A percentile compares a stretch with the other conserved stretches of the same genome.
Evolutionary conservation across 2,797 vertebrate species (phyloP).

Genomic region (Podarcis siculus): DNA sequence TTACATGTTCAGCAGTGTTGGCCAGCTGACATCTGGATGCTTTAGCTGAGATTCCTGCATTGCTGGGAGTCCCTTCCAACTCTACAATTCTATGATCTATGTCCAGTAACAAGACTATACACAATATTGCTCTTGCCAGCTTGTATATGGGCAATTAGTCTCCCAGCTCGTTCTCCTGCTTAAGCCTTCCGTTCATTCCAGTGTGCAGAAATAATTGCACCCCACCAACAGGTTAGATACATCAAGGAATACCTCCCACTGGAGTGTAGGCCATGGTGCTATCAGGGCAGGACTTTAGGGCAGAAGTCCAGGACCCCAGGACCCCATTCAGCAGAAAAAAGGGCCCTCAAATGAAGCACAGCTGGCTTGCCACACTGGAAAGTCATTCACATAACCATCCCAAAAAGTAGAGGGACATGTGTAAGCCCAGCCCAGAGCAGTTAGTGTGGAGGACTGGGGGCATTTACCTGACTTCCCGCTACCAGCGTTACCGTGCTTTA

Average conservation of each 20-base stretch:
- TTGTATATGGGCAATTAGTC: background rate
- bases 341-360: background rate
- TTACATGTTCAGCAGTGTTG: background rate
- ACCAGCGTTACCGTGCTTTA: too few relatives aligned
- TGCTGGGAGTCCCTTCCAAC: too few relatives aligned
- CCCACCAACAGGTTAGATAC: background rate
- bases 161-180: background rate
- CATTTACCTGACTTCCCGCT: too few relatives aligned
- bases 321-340: background rate
- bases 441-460: too few relatives aligned
- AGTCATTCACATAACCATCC: background rate
- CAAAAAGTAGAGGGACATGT: background rate
- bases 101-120: background rate
- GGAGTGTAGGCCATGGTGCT: background rate
- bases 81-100: background rate
- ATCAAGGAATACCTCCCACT: background rate
- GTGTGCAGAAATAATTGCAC: background rate
- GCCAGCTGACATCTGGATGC: accelerated
- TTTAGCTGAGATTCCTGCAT: too few relatives aligned
- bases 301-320: background rate
- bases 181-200: background rate
- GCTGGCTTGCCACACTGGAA: background rate
- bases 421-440: background rate
- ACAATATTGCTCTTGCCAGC: background rate
- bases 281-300: background rate